These are phyloP conservation scores for Drosophila formosana DNA, from an alignment of 2,888 invertebrate genomes.

Conservation along the genomic window DNA sequence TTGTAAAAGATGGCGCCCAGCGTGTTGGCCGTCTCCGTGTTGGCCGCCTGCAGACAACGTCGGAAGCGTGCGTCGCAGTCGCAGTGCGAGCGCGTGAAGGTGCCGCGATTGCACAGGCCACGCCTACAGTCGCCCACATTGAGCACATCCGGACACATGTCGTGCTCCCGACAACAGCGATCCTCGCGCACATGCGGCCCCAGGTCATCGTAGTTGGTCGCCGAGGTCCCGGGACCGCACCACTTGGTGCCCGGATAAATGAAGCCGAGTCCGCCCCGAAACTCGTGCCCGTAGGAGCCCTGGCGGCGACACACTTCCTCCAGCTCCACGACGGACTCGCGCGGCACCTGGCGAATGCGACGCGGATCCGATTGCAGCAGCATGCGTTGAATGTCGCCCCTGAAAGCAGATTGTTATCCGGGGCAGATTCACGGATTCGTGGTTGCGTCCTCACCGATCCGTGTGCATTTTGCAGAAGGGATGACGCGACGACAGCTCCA, in stretches of 20 bases:
- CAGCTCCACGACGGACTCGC: slow-evolving; percentile 87
- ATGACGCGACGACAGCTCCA: slow-evolving; percentile 87
- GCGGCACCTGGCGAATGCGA: slow-evolving; percentile 87
- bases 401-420: slow-evolving; percentile 53
- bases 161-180: slow-evolving; percentile 90
- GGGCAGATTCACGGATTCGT: neutral
- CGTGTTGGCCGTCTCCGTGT: slow-evolving; percentile 89
- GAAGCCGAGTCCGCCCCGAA: slow-evolving; percentile 86
- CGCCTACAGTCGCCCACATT: slow-evolving; percentile 87
- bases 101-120: slow-evolving; percentile 89
- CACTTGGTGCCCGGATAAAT: slow-evolving; percentile 91
- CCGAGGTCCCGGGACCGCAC: slow-evolving; percentile 91
- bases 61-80: slow-evolving; percentile 91
- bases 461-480: slow-evolving; percentile 88
- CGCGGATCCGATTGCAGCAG: slow-evolving; percentile 87
- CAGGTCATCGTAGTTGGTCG: slow-evolving; percentile 88
- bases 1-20: slow-evolving; percentile 92
- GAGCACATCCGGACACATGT: slow-evolving; percentile 89
- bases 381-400: slow-evolving; percentile 88
- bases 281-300: slow-evolving; percentile 82
- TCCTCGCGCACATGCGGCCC: slow-evolving; percentile 89
- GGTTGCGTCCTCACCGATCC: slow-evolving; percentile 85
- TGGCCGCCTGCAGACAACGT: slow-evolving; percentile 88
- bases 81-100: slow-evolving; percentile 90
- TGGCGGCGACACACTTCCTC: slow-evolving; percentile 87